Evolutionary conservation across 1,140 invertebrate genomes (phyloP), one percentile per base, ranked within the genome.

Genomic region (Drosophila bocki): DNA sequence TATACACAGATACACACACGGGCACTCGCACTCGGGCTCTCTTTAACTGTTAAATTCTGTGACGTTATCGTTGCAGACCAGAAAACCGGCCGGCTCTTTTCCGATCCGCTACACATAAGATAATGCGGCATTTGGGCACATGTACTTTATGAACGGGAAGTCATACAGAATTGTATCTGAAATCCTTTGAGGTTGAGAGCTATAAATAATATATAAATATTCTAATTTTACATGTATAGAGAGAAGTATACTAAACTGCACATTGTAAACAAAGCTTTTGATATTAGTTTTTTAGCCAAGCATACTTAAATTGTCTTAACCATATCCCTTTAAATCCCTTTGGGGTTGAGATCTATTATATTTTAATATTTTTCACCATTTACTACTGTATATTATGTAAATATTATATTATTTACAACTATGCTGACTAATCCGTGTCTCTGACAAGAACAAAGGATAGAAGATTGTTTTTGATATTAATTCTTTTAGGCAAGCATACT

Each of bases 11-110:
- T 29, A 35, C 56, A 39, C 29, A 45, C 17, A 42, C 17, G 47
- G 47, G 11, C 42, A 33, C 13, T 32, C 51, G n/a, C 35, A 37
- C 37, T 7, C 35, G 42, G 17, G 9, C 82, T 62, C 82, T 86
- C 82, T 86, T 85, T 63, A 87, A 84, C 84, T 88, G 84, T 86
- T 86, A 87, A 87, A 65, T 61, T 70, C 33, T 82, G 83, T 86
- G 83, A 87, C 79, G 82, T 78, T 75, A 62, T 64, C 48, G 54
- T 69, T 56, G 54, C 47, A 69, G 44, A 69, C 59, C 81, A 72
- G 56, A 75, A 83, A 85, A 83, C 80, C 80, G 85, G 86, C 86
- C 87, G 86, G 82, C 75, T 50, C 69, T 78, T 85, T 75, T 58
- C 13, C 6, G 11, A 3, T 75, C n/a, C 45, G 11, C 50, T 65